Evolutionary conservation across 92 coral and sea anemone genomes (phyloP).

Genomic region (Plumapathes pennacea): DNA sequence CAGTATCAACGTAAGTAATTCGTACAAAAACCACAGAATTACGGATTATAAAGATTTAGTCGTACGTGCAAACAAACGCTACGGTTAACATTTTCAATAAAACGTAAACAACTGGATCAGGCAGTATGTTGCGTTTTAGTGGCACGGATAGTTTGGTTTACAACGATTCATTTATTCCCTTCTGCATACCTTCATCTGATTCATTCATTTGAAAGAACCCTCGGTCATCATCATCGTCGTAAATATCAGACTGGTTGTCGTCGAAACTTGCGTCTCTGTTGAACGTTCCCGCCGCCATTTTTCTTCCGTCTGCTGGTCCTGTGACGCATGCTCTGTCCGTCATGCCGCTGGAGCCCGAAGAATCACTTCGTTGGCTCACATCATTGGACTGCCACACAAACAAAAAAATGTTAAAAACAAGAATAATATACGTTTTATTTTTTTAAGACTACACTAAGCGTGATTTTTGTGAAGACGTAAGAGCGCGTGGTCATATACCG

Average conservation of each 20-base stretch:
- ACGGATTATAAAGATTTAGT: too few relatives aligned
- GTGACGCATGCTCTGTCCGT: constrained; percentile 79
- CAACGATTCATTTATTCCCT: too few relatives aligned
- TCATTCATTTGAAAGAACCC: constrained; percentile 92
- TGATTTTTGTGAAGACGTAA: background rate
- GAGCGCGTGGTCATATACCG: too few relatives aligned
- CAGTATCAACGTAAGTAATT: too few relatives aligned
- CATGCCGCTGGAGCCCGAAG: constrained; percentile 73
- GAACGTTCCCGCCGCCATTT: constrained; percentile 92
- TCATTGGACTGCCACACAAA: constrained; percentile 59
- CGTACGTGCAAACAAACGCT: too few relatives aligned
- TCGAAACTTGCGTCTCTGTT: constrained; percentile 91
- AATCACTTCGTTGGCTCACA: constrained; percentile 87
- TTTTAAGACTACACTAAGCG: background rate
- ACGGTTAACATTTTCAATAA: too few relatives aligned
- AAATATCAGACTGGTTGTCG: constrained; percentile 87
- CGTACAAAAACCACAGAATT: too few relatives aligned
- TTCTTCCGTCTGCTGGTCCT: constrained; percentile 43
- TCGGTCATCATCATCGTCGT: constrained; percentile 90
- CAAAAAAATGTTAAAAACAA: too few relatives aligned
- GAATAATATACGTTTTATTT: constrained; percentile 5
- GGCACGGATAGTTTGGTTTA: too few relatives aligned
- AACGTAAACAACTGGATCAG: too few relatives aligned
- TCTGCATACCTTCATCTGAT: constrained; percentile 99
- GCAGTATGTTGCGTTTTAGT: too few relatives aligned